Evolutionary conservation across 2,113 vertebrate species (phyloP).

Genomic region (Myotis yumanensis): DNA sequence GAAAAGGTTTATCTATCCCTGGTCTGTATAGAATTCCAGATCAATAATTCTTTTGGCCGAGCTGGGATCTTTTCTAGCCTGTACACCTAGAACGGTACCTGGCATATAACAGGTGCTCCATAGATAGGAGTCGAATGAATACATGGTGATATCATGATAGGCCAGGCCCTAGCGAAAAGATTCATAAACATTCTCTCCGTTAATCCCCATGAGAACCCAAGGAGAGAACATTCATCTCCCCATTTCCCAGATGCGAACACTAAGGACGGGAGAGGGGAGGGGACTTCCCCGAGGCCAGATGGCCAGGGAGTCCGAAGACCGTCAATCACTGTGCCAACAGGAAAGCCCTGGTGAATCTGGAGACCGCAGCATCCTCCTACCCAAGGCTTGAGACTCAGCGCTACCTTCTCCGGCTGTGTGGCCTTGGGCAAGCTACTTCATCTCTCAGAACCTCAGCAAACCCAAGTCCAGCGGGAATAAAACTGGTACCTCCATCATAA

Average conservation of each 20-base stretch:
- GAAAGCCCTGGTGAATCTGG: background rate
- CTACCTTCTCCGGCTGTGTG: background rate
- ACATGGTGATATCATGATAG: background rate
- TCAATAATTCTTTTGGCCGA: background rate
- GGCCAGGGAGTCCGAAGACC: background rate
- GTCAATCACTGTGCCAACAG: rapidly evolving
- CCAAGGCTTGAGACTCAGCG: background rate
- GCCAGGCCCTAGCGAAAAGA: background rate
- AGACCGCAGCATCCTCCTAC: background rate
- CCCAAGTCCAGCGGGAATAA: background rate
- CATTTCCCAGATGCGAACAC: background rate
- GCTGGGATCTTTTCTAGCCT: background rate
- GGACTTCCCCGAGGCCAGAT: background rate
- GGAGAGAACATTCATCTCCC: background rate
- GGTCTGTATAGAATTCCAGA: background rate
- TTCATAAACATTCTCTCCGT: background rate
- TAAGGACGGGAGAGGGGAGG: background rate
- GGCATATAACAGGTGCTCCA: background rate
- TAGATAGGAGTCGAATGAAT: background rate
- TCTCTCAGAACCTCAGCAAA: background rate
- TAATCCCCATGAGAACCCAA: background rate
- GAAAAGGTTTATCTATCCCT: background rate
- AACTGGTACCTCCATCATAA: background rate
- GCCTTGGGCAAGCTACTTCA: background rate
- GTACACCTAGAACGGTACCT: background rate